A percentile compares a stretch with the other conserved stretches of the same genome.
phyloP scores from a whole-genome alignment of 2,888 invertebrate genomes.

The Ochropacha duplaris region DNA sequence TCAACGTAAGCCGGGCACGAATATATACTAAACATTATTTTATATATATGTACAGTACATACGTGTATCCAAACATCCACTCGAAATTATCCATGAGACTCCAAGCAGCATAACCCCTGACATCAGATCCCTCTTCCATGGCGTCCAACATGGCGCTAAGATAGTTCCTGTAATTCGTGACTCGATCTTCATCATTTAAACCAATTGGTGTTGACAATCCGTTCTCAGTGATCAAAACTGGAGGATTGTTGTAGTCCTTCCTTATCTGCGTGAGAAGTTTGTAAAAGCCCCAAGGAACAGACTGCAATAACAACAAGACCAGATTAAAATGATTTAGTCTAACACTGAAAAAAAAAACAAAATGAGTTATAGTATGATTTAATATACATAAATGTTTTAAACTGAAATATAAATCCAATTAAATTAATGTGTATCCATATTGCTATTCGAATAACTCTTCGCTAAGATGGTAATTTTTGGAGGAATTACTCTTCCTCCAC shows the following conservation, averaged over 20 bases:
- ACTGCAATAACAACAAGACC: constrained; percentile 17
- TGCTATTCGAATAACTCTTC: no score
- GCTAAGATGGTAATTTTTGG: no score
- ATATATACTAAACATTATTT: no score
- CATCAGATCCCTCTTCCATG: constrained; percentile 64
- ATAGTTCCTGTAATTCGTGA: constrained; percentile 59
- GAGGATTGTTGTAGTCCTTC: constrained; percentile 73
- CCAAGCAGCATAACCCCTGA: constrained; percentile 82
- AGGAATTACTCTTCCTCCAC: no score
- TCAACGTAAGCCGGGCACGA: no score
- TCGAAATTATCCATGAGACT: constrained; percentile 86
- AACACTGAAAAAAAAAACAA: no score
- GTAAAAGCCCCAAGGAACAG: constrained; percentile 79
- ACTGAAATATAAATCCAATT: no score
- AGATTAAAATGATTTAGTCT: not conserved
- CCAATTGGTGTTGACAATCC: constrained; percentile 56
- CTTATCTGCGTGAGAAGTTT: constrained; percentile 76
- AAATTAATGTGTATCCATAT: no score
- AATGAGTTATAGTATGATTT: no score
- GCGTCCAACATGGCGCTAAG: constrained; percentile 66
- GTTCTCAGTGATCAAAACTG: constrained; percentile 82
- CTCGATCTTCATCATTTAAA: constrained; percentile 62
- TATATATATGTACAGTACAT: constrained; percentile 35
- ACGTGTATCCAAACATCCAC: constrained; percentile 82
- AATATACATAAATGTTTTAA: no score